phyloP scores from a whole-genome alignment of 2,113 vertebrate species.

The Eonycteris spelaea region DNA sequence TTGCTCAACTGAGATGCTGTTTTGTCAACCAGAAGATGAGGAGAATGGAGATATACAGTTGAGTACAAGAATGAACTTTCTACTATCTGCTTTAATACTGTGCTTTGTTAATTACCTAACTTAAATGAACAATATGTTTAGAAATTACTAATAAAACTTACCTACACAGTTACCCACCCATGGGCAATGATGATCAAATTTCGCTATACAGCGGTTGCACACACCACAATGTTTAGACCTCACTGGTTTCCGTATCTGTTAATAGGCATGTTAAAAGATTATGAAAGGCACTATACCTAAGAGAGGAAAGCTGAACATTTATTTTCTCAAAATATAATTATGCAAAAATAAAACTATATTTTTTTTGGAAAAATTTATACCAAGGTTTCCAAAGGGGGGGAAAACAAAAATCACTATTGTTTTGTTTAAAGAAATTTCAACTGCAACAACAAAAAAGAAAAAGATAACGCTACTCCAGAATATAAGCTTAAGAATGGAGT shows the following conservation, averaged over 20 bases:
- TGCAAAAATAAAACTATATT: neutral
- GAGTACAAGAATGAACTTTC: neutral
- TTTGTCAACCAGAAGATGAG: neutral
- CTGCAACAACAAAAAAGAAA: neutral
- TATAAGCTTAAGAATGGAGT: neutral
- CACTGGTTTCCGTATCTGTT: slow-evolving; percentile 98
- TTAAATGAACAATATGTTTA: slow-evolving; percentile 21
- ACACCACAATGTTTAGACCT: slow-evolving; percentile 99
- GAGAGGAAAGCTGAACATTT: neutral
- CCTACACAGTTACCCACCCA: slow-evolving; percentile 99
- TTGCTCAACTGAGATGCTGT: neutral
- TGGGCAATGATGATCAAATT: slow-evolving; percentile 98
- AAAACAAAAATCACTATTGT: neutral
- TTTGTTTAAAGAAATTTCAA: slow-evolving; percentile 31
- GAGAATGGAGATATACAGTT: neutral
- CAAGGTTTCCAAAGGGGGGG: slow-evolving; percentile 17
- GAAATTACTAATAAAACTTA: slow-evolving; percentile 81
- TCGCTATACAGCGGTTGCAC: slow-evolving; percentile 98
- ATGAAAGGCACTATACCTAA: slow-evolving; percentile 16
- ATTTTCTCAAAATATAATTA: slow-evolving; percentile 33
- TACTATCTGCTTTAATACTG: neutral
- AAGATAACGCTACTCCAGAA: neutral
- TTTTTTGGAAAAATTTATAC: neutral
- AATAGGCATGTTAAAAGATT: slow-evolving; percentile 46
- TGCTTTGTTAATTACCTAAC: neutral